Percentiles rank a stretch among this genome's conserved stretches.
Conservation (phyloP, 2,888 invertebrate species). For the Lottia scabra region DNA sequence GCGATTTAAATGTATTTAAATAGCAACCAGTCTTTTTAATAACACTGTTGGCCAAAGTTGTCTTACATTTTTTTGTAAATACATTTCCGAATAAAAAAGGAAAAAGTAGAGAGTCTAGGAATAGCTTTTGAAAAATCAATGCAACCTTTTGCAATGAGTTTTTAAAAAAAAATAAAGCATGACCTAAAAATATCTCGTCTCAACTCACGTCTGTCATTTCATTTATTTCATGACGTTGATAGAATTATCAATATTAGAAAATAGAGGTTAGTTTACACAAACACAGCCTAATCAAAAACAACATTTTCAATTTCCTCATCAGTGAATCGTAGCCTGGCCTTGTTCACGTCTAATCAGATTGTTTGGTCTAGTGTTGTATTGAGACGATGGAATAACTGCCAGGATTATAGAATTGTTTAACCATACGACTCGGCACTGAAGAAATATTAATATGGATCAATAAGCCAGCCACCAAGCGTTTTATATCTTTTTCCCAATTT, state of each 20-base stretch:
- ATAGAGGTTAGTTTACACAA: slow-evolving; percentile 3
- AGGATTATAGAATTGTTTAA: slow-evolving; percentile 5
- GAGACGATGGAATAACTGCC: not conserved
- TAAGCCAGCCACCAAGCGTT: not conserved
- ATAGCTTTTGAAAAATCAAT: not conserved
- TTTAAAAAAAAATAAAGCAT: not conserved
- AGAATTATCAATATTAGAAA: slow-evolving; percentile 1
- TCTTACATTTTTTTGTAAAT: too few relatives aligned
- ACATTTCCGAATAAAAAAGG: too few relatives aligned
- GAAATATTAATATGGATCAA: slow-evolving; percentile 6
- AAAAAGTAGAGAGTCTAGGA: too few relatives aligned
- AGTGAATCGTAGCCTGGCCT: not conserved
- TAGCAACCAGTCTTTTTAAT: too few relatives aligned
- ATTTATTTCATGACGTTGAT: not conserved
- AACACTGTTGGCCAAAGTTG: too few relatives aligned
- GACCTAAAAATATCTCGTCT: slow-evolving; percentile 3
- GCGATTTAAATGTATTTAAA: too few relatives aligned
- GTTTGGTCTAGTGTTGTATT: not conserved
- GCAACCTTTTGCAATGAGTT: not conserved
- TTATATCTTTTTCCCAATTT: not conserved
- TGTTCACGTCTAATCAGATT: not conserved
- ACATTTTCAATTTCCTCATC: slow-evolving; percentile 5
- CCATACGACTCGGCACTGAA: not conserved
- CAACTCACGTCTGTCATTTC: not conserved
- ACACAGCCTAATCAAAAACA: not conserved